Base-by-base conservation (phyloP, 2,797 vertebrate genomes). In the Oreortyx pictus region DNA sequence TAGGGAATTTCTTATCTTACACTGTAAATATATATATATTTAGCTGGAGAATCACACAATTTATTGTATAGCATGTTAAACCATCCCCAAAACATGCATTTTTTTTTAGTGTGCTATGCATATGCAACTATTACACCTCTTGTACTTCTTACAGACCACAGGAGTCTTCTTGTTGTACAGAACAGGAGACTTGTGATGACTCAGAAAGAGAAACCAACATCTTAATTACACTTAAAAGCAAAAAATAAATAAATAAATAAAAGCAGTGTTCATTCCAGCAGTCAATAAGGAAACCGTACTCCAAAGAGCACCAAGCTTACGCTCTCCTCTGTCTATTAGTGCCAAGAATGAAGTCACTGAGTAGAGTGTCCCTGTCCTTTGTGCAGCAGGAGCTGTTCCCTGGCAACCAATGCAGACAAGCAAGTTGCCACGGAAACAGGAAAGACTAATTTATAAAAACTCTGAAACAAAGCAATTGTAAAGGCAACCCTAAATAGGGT, bases 381-480 rank as follows among this genome's bases (percentile, higher is more conserved):
- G 95, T 97, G 91, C 96, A 61, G 98, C 97, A 98, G 97, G 98
- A 97, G 95, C 98, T 97, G 99, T 98, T 99, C 93, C 99, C 98
- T 98, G 98, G 99, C 99, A 99, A 99, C 99, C 97, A 47, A 90
- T 95, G 95, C 97, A 96, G 98, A 97, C 98, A 98, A 98, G 91
- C 97, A 96, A 96, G 98, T 99, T 98, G 96, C 98, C 98, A 99
- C 93, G 97, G 98, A 98, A 98, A 99, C 98, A 3, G 73, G 91
- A 97, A 97, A 97, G 96, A 96, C 93, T 84, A 91, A 96, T 96
- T 97, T 96, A 96, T 93, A 95, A 97, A 97, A 94, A 96, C 92
- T 95, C 95, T 68, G 95, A 97, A 98, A 97, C 96, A 97, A 97
- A 97, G 96, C 97, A 95, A 96, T 78, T 82, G 67, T 54, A 95